These are phyloP conservation scores for Bolinopsis microptera DNA, from an alignment of 37 sponge, comb jelly and placozoan genomes.

Conservation along the genomic window DNA sequence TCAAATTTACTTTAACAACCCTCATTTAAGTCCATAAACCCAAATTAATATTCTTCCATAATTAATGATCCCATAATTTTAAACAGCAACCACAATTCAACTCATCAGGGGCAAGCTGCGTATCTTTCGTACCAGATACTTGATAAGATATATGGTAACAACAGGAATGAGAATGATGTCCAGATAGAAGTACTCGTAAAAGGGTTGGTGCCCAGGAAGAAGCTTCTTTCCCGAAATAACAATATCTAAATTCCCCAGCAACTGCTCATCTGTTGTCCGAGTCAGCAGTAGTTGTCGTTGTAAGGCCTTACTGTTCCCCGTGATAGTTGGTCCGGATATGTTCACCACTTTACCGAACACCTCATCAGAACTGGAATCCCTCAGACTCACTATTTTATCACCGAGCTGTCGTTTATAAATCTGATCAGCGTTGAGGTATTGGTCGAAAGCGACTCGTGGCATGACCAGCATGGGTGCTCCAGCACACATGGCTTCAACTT, in stretches of 20 bases:
- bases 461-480: slow-evolving; percentile 36
- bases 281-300: slow-evolving; percentile 34
- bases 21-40: too few species aligned
- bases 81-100: background rate
- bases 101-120: background rate
- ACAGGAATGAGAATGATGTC: slow-evolving; percentile 24
- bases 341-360: slow-evolving; percentile 8
- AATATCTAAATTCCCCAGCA: slow-evolving; percentile 25
- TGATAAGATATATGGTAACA: background rate
- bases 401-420: background rate
- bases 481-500: slow-evolving; percentile 56
- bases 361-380: background rate
- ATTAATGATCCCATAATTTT: too few species aligned
- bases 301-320: background rate
- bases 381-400: background rate
- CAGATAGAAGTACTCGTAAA: slow-evolving; percentile 27
- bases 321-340: background rate
- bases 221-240: background rate
- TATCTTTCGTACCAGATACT: background rate
- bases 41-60: too few species aligned
- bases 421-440: slow-evolving; percentile 20
- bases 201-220: slow-evolving; percentile 30
- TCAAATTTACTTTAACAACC: too few species aligned
- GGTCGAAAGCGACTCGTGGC: slow-evolving; percentile 17
- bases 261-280: background rate